These are phyloP conservation scores for Galerucella pusilla DNA, from an alignment of 2,888 invertebrate species.

Conservation along the genomic window DNA sequence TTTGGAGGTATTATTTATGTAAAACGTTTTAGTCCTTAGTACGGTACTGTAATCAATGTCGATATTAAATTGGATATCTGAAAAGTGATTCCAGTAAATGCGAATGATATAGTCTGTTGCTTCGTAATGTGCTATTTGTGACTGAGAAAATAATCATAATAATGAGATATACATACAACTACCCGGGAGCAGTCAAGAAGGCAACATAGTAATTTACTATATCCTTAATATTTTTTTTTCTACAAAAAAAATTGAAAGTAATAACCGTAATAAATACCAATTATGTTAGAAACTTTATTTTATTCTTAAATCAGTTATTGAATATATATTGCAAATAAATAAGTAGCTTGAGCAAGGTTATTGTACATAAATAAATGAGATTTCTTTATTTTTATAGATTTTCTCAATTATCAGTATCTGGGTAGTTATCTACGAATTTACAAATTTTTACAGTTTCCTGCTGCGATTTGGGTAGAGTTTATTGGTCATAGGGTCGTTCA, in stretches of 20 bases:
- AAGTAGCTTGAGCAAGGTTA: neutral
- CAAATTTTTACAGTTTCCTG: no score
- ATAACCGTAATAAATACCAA: slow-evolving; percentile 21
- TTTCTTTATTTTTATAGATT: no score
- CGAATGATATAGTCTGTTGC: slow-evolving; percentile 19
- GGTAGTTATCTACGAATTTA: no score
- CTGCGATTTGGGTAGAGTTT: no score
- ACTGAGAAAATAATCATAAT: slow-evolving; percentile 22
- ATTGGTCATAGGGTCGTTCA: no score
- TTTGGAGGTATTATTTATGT: neutral
- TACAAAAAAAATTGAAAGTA: neutral
- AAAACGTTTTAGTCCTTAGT: neutral
- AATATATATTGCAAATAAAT: neutral
- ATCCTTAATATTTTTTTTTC: slow-evolving; percentile 12
- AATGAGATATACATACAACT: slow-evolving; percentile 6
- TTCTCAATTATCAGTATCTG: no score
- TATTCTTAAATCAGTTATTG: slow-evolving; percentile 9
- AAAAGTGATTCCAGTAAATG: neutral
- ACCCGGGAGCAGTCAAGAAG: slow-evolving; percentile 8
- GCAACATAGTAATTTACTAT: slow-evolving; percentile 12
- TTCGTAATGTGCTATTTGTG: slow-evolving; percentile 18
- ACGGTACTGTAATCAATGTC: neutral
- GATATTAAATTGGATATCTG: neutral
- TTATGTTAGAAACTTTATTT: neutral
- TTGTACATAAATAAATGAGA: no score